These are phyloP conservation scores for Chaenocephalus aceratus DNA, from an alignment of 2,113 vertebrate species.

Conservation along the genomic window DNA sequence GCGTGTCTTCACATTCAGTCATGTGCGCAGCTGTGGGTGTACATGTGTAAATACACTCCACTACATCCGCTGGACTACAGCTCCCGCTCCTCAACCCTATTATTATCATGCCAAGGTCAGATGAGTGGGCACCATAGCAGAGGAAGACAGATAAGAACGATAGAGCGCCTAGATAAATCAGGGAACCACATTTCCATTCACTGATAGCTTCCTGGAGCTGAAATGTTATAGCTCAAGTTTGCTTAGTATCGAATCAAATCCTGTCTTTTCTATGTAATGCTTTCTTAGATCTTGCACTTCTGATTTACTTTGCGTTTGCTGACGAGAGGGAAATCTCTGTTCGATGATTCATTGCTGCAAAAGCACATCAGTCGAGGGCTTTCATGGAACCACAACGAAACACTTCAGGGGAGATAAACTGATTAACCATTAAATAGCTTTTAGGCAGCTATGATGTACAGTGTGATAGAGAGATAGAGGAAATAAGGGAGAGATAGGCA, in stretches of 20 bases:
- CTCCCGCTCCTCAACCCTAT: conserved; percentile 51
- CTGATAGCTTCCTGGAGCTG: conserved; percentile 22
- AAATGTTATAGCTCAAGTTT: conserved; percentile 25
- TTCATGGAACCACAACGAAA: conserved; percentile 20
- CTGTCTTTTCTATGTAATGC: background rate
- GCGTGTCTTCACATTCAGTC: conserved; percentile 33
- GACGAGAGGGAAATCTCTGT: conserved; percentile 3
- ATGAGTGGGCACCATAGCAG: conserved; percentile 58
- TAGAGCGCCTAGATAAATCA: conserved; percentile 33
- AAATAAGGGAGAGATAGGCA: conserved; percentile 4
- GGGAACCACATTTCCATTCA: conserved; percentile 48
- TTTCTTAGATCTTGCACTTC: background rate
- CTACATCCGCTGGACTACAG: conserved; percentile 23
- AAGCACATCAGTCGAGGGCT: conserved; percentile 26
- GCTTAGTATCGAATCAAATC: conserved; percentile 15
- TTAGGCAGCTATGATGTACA: conserved; percentile 28
- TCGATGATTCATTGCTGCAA: background rate
- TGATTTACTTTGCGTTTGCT: conserved; percentile 1
- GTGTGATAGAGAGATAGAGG: conserved; percentile 32
- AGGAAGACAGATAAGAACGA: conserved; percentile 56
- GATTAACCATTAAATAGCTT: conserved; percentile 45
- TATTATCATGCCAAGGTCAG: conserved; percentile 67
- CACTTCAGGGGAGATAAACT: conserved; percentile 28
- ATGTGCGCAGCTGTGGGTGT: conserved; percentile 44
- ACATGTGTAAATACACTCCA: conserved; percentile 33